Evolutionary conservation across 2,113 vertebrate species (phyloP), one percentile per base, ranked within the genome.

Genomic region (Lucifuga dentata): DNA sequence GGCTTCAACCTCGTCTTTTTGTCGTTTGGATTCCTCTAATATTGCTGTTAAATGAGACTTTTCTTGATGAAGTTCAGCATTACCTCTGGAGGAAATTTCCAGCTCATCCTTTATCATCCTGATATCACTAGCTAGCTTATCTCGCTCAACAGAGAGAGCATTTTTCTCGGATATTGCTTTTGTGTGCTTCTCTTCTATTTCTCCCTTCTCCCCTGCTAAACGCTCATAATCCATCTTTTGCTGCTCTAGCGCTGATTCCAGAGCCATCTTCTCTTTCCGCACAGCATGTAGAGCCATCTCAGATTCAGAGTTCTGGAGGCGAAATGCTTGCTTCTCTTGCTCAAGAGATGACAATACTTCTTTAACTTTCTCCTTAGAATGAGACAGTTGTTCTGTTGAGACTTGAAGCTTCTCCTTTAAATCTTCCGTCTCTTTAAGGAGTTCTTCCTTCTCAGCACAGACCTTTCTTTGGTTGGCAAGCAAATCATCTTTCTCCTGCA

Each of bases 401-500:
- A 78, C 65, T 0, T 11, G 52, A 24, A 96, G 87, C 29, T 93
- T 92, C 39, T 92, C 92, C 0, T 85, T 56, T n/a, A 94, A 2
- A 10, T 88, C 84, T 35, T 92, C 75, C 0, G 91, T 91, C 59
- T 95, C 93, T 50, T 52, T 86, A 1, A 91, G 0, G 12, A 97
- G 93, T 5, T 93, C 87, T 20, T 95, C 93, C 24, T 87, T 95
- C 76, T 97, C 94, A 1, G 86, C 88, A 32, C 87, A 75, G 43
- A 93, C 89, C 72, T 88, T 94, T 51, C 73, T 90, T 65, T 96
- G 93, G 0, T 83, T 77, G 1, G 91, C 77, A 7, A 93, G 86
- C 17, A 97, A 72, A 41, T 90, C 83, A 66, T 98, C 95, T 49
- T 96, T 97, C 80, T 98, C 95, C 9, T 93, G 93, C 23, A 95